Percentiles rank a stretch among this genome's conserved stretches.
Conservation (phyloP, 2,113 vertebrate genomes). For the Phocoena phocoena region DNA sequence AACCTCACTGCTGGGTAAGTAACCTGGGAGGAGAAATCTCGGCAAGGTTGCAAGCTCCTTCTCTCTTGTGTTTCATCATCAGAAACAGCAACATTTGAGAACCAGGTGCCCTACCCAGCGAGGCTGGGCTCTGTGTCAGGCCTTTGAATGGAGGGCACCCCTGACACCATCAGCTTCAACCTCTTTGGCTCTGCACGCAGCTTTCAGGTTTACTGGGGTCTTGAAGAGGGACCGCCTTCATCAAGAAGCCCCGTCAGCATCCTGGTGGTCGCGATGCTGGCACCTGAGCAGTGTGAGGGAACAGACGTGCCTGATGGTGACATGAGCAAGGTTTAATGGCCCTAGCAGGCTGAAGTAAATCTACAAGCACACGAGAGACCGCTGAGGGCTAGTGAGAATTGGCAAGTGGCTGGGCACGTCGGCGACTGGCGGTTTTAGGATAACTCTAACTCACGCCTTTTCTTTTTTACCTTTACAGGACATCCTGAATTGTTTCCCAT, state of each 20-base stretch:
- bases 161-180: neutral
- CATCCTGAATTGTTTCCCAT: neutral
- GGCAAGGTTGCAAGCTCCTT: neutral
- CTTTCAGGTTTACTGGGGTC: neutral
- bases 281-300: neutral
- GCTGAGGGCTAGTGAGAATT: neutral
- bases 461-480: neutral
- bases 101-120: neutral
- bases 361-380: neutral
- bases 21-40: neutral
- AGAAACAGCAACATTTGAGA: constrained; percentile 6
- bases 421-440: neutral
- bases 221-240: neutral
- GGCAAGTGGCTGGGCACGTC: accelerated
- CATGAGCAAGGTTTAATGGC: neutral
- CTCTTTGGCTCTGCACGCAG: constrained; percentile 5
- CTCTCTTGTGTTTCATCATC: neutral
- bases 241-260: neutral
- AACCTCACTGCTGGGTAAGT: neutral
- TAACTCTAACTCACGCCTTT: neutral
- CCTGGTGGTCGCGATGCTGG: neutral
- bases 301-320: neutral
- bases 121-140: neutral
- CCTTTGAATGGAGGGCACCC: neutral
- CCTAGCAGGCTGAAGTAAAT: neutral